phyloP scores from a whole-genome alignment of 2,888 invertebrate genomes.

The Argyresthia albistria region DNA sequence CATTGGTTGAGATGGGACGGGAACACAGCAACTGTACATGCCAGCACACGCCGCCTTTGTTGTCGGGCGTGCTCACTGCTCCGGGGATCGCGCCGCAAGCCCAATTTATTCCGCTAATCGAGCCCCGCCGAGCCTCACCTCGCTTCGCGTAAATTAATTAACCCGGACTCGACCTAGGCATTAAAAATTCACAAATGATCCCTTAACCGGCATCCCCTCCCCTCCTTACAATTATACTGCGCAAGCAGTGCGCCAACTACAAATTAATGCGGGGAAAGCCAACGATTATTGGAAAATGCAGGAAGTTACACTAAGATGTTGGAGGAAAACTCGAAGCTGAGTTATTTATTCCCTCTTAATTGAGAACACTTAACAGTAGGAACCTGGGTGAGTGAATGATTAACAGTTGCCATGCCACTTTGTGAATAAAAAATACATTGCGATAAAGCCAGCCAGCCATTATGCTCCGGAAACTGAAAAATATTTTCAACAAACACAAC shows the following conservation, averaged over 20 bases:
- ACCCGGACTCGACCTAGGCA: conserved; percentile 44
- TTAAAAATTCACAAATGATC: conserved; percentile 33
- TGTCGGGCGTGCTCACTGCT: conserved; percentile 54
- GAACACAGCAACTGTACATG: no score
- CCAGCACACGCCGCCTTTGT: conserved; percentile 12
- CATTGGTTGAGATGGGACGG: no score
- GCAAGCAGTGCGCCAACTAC: neutral
- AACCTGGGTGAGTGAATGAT: no score
- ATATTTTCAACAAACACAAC: neutral
- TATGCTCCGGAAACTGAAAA: neutral
- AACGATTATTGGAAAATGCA: neutral
- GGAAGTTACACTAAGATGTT: neutral
- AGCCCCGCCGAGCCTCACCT: conserved; percentile 32
- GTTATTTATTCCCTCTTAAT: no score
- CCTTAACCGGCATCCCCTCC: neutral
- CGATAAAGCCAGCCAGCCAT: neutral
- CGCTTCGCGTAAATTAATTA: conserved; percentile 59
- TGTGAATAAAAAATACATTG: neutral
- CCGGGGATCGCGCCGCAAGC: conserved; percentile 41
- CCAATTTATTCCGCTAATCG: conserved; percentile 66
- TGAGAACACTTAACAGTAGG: no score
- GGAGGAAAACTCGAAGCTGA: no score
- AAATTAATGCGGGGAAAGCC: neutral
- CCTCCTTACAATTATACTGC: neutral
- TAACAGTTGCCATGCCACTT: no score